Evolutionary conservation across 37 sponge, comb jelly and placozoan species (phyloP), one percentile per base, ranked within the genome.

Genomic region (Tethya wilhelma): DNA sequence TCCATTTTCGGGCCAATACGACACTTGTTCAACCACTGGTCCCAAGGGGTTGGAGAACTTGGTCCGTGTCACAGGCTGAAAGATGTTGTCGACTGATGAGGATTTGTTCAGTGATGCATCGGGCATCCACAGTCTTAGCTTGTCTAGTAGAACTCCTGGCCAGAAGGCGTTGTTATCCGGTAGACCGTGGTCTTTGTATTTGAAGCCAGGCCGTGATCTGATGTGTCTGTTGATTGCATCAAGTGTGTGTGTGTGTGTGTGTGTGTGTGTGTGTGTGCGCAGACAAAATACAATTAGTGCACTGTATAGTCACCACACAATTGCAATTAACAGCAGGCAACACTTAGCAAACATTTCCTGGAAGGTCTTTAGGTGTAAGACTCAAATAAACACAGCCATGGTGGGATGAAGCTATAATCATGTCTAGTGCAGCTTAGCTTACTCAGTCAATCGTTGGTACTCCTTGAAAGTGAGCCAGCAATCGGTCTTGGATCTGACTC

Each of bases 391-490:
- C 33, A 64, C 19, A 64, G 65, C 29, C 65, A 23, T 64, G 29
- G 9, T 64, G 65, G 11, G n/a, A n/a, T n/a, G n/a, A 11, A 38
- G 20, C 12, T 42, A 8, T 42, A 41, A 25, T 17, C 14, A 49
- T 19, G 53, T 49, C 14, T 9, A 14, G 53, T 49, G 53, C 14
- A 49, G 53, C 53, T 49, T 49, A 49, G 46, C 82, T 44, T 59
- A 90, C 91, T 67, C 28, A 17, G 83, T 81, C 25, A 90, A 63
- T 25, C 59, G 30, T 26, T 55, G 44, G 62, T 71, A 90, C n/a
- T 90, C 78, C 1, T 62, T 67, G 69, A 77, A 90, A 20, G 87
- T 86, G 40, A 90, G 29, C 91, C 91, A 90, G 71, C 87, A 90
- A 53, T 90, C 91, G 25, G 83, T 81, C 58, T 85, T 90, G 38